Evolutionary conservation across 2,888 invertebrate species (phyloP).

Genomic region (Abrostola tripartita): DNA sequence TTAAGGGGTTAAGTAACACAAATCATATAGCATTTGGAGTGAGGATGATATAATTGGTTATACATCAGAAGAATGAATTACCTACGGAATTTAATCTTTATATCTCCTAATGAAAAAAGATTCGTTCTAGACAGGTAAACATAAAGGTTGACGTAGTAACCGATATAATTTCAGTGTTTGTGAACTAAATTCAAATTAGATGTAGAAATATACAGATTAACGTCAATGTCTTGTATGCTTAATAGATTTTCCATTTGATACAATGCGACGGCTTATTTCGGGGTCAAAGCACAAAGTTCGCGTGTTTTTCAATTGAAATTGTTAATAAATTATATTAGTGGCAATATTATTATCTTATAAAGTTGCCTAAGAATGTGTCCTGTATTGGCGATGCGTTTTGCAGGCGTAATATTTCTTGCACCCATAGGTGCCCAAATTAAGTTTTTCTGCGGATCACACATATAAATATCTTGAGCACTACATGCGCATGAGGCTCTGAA

Average conservation of each 20-base stretch:
- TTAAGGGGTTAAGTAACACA: too few species aligned
- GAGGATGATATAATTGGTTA: too few species aligned
- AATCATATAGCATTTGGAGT: too few species aligned
- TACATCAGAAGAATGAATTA: too few species aligned
- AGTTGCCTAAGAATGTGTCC: too few species aligned
- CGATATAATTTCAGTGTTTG: conserved; percentile 11
- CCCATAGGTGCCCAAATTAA: too few species aligned
- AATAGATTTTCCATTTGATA: conserved; percentile 31
- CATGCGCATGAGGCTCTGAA: too few species aligned
- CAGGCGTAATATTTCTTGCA: too few species aligned
- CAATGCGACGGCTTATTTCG: conserved; percentile 19
- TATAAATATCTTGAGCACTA: too few species aligned
- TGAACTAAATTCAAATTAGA: conserved; percentile 31
- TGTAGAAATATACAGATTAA: conserved; percentile 13
- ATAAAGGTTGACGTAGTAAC: conserved; percentile 31
- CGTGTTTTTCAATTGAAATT: conserved; percentile 16
- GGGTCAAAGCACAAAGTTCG: conserved; percentile 15
- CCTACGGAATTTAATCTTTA: too few species aligned
- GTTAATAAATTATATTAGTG: conserved; percentile 15
- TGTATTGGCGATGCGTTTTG: too few species aligned
- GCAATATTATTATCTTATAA: neutral
- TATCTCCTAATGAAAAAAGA: conserved; percentile 25
- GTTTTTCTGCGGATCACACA: too few species aligned
- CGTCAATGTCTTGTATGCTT: conserved; percentile 37
- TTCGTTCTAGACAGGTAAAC: conserved; percentile 45